Conservation (phyloP, 2,113 vertebrate genomes). For the Nothobranchius kuhntae region DNA sequence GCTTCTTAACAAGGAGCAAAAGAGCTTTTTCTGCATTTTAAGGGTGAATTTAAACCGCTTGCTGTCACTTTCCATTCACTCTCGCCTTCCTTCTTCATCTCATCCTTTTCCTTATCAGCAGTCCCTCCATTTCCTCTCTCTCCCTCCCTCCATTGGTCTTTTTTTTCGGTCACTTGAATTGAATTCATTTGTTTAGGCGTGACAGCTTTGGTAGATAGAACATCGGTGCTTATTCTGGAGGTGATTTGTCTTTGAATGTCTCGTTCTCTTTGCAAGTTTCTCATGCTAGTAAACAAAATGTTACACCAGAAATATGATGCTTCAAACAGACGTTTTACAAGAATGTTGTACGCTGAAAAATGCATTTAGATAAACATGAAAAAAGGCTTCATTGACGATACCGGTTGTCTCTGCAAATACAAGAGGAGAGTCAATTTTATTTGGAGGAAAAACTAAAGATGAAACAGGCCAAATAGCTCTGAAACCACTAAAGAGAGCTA, state of each 20-base stretch:
- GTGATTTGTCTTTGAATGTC: conserved; percentile 55
- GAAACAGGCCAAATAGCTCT: too few species aligned
- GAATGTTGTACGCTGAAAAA: too few species aligned
- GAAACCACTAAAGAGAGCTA: too few species aligned
- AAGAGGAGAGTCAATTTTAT: too few species aligned
- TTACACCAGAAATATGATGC: too few species aligned
- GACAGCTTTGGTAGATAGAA: conserved; percentile 57
- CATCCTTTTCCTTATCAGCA: conserved; percentile 35
- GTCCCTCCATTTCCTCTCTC: conserved; percentile 8
- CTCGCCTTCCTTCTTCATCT: conserved; percentile 5
- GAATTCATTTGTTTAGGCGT: conserved; percentile 56
- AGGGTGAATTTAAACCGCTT: conserved; percentile 16
- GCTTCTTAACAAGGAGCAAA: conserved; percentile 27
- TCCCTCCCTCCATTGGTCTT: conserved; percentile 5
- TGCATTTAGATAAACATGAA: too few species aligned
- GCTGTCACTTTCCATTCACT: conserved; percentile 8
- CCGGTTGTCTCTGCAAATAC: too few species aligned
- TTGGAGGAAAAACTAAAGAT: too few species aligned
- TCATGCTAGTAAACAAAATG: neutral
- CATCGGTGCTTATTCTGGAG: conserved; percentile 58
- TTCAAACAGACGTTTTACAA: too few species aligned
- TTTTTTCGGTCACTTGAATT: conserved; percentile 40
- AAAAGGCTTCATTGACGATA: too few species aligned
- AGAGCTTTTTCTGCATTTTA: conserved; percentile 21
- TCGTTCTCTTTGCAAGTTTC: conserved; percentile 14